Percentiles rank a stretch among this genome's conserved stretches.
phyloP scores from a whole-genome alignment of 1,140 invertebrate species.

The Neoseiulus cucumeris region DNA sequence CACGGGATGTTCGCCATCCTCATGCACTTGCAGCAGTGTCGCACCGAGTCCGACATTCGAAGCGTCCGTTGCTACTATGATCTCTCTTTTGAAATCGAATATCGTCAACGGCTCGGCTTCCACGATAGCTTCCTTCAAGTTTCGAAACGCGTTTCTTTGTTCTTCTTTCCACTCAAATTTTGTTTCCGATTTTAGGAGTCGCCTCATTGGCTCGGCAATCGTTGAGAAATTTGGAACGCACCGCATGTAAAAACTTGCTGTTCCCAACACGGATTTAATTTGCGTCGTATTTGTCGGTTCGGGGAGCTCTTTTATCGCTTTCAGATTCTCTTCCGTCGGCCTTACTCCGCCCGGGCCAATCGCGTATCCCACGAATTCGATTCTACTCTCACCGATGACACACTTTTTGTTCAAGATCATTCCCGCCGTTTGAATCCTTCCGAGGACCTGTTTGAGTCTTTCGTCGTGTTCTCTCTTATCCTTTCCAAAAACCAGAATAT shows the following conservation, averaged over 20 bases:
- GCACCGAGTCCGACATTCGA: neutral
- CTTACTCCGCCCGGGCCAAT: neutral
- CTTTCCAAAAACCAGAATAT: slow-evolving; percentile 15
- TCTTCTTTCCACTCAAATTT: neutral
- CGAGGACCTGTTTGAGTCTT: slow-evolving; percentile 10
- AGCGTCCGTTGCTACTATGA: neutral
- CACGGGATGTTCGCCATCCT: neutral
- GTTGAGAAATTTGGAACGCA: neutral
- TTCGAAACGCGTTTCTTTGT: neutral
- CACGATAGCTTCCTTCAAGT: neutral
- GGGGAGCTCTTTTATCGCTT: neutral
- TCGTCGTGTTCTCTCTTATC: slow-evolving; percentile 15
- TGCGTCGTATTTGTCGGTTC: neutral
- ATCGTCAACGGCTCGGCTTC: neutral
- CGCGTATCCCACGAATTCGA: slow-evolving; percentile 10
- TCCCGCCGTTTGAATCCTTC: slow-evolving; percentile 11
- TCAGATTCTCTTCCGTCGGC: neutral
- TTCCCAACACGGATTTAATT: neutral
- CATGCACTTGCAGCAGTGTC: neutral
- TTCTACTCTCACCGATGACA: neutral
- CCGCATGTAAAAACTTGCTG: neutral
- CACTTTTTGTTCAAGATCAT: slow-evolving; percentile 18
- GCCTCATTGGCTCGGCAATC: neutral
- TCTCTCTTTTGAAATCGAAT: neutral
- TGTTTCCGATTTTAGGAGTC: neutral